phyloP scores from a whole-genome alignment of 2,888 invertebrate species.

The Watsonalla cultraria region DNA sequence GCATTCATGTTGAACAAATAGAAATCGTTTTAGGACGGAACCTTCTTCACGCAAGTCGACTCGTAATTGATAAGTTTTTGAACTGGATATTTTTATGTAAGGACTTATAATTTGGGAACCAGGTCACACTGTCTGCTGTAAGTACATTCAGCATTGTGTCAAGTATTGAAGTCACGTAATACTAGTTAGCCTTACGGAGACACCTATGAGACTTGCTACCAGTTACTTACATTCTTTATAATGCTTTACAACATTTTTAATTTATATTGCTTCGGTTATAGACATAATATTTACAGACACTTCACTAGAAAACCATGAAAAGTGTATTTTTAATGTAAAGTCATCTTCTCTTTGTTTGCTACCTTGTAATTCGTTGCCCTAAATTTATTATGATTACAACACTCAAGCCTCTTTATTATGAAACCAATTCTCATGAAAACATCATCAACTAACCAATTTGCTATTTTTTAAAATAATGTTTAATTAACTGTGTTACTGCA shows the following conservation, averaged over 20 bases:
- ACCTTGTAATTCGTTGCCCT: slow-evolving; percentile 41
- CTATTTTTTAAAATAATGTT: too few species aligned
- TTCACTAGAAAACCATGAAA: slow-evolving; percentile 10
- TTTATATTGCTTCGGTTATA: too few species aligned
- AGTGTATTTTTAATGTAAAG: slow-evolving; percentile 29
- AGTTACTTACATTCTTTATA: too few species aligned
- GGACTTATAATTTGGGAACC: slow-evolving; percentile 19
- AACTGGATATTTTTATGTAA: slow-evolving; percentile 23
- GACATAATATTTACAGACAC: too few species aligned
- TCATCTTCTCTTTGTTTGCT: slow-evolving; percentile 29
- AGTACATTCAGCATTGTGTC: neutral
- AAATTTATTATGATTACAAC: slow-evolving; percentile 53
- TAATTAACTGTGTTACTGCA: too few species aligned
- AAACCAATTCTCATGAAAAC: slow-evolving; percentile 27
- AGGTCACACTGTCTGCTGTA: slow-evolving; percentile 15
- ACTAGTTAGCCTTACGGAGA: neutral
- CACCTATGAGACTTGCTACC: neutral
- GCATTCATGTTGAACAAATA: too few species aligned
- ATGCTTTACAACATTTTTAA: too few species aligned
- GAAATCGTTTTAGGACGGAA: too few species aligned
- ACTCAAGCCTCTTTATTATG: slow-evolving; percentile 34
- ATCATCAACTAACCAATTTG: slow-evolving; percentile 16
- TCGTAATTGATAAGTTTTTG: neutral
- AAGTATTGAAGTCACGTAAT: neutral
- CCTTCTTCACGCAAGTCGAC: too few species aligned